Conservation (phyloP, 2,113 vertebrate species). For the Jacana jacana region DNA sequence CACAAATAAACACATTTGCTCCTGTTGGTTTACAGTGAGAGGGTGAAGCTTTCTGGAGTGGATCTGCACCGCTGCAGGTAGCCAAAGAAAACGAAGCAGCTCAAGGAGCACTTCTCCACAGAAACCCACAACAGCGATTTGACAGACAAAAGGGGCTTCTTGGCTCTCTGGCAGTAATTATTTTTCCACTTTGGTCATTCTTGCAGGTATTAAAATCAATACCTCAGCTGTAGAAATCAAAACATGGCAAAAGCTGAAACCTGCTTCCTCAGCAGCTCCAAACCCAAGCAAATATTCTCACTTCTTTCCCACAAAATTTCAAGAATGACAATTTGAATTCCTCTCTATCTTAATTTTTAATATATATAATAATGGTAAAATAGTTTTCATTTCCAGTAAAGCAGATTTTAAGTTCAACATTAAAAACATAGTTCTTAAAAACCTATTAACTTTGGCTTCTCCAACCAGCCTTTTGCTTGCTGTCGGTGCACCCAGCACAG, state of each 20-base stretch:
- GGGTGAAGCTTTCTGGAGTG: background rate
- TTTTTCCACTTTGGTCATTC: background rate
- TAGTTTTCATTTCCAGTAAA: background rate
- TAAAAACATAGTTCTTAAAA: background rate
- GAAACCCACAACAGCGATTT: background rate
- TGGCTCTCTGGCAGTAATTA: background rate
- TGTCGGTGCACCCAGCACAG: background rate
- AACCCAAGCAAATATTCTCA: background rate
- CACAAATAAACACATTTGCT: background rate
- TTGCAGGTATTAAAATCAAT: background rate
- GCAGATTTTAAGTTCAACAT: background rate
- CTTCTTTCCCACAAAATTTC: background rate
- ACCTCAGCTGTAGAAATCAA: background rate
- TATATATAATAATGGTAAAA: background rate
- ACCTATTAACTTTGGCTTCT: background rate
- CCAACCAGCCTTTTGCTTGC: background rate
- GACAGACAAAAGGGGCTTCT: background rate
- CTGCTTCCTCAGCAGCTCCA: background rate
- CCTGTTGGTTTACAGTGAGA: background rate
- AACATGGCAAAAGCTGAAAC: background rate
- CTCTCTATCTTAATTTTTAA: background rate
- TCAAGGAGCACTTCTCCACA: background rate
- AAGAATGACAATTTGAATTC: background rate
- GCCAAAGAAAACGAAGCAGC: background rate
- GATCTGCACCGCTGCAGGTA: background rate